Percentiles rank a stretch among this genome's conserved stretches.
Conservation (phyloP, 2,888 invertebrate genomes). For the Hirtodrosophila cameraria region DNA sequence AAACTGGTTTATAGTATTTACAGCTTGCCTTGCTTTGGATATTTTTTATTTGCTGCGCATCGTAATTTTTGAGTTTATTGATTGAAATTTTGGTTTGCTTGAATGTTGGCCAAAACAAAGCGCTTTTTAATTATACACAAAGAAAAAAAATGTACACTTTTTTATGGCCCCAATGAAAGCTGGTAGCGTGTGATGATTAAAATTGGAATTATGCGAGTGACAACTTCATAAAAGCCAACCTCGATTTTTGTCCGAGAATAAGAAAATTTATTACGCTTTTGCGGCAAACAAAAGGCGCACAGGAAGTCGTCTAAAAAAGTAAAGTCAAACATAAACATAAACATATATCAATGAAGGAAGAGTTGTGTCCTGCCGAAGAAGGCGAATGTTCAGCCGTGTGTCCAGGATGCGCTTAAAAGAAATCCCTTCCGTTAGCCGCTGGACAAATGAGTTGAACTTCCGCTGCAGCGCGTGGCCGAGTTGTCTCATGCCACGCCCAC, state of each 20-base stretch:
- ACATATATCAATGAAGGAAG: constrained; percentile 62
- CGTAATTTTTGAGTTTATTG: constrained; percentile 51
- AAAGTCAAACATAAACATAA: constrained; percentile 8
- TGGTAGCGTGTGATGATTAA: constrained; percentile 47
- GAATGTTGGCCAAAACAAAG: constrained; percentile 40
- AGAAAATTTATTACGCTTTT: constrained; percentile 47
- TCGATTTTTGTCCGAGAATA: neutral
- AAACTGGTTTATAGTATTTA: constrained; percentile 53
- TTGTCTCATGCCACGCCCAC: constrained; percentile 53
- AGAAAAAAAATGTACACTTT: constrained; percentile 23
- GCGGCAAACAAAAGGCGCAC: constrained; percentile 50
- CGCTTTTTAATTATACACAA: constrained; percentile 55
- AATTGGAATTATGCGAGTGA: constrained; percentile 31
- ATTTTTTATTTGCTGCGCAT: constrained; percentile 46
- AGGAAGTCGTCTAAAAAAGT: constrained; percentile 52
- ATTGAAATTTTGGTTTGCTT: constrained; percentile 32
- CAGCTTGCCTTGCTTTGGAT: constrained; percentile 43
- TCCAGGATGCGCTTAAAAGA: constrained; percentile 78
- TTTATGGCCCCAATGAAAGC: constrained; percentile 47
- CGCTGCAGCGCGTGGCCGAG: constrained; percentile 71
- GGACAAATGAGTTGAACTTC: constrained; percentile 78
- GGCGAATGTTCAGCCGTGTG: constrained; percentile 53
- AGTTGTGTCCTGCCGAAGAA: constrained; percentile 48
- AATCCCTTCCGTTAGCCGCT: constrained; percentile 72
- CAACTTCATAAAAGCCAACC: constrained; percentile 15